Base-by-base conservation (phyloP, 1,140 invertebrate genomes). In the Gonatopus flavifemur region DNA sequence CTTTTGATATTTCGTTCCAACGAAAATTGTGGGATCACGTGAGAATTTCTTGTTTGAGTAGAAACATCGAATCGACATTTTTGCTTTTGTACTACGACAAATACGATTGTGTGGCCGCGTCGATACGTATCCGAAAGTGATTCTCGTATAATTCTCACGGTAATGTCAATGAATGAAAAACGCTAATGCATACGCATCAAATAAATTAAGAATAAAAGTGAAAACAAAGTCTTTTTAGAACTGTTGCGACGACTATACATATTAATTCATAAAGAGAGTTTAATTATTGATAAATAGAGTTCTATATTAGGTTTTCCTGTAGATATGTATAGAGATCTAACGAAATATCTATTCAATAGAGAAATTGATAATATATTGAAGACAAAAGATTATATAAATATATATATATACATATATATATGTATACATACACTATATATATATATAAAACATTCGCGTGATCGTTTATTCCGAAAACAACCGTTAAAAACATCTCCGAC, bases 191-290 rank as follows among this genome's bases (percentile, higher is more conserved):
- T 59, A 57, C 42, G n/a, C n/a, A n/a, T n/a, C n/a, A n/a, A n/a
- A n/a, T 59, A 57, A 54, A 55, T 46, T 50, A 48, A 57, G 46
- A 49, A 38, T 56, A 65, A 61, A 22, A 38, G 48, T 53, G 59
- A 66, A 56, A n/a, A n/a, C n/a, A n/a, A n/a, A n/a, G n/a, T n/a
- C 50, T 67, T 61, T 66, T 64, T 65, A 68, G 57, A 66, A 62
- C 54, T 67, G 62, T 69, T 66, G 62, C 55, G 54, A 64, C 55
- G 48, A 67, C 62, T 66, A 69, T 68, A 66, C 59, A 68, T 70
- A 74, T 73, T 72, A 62, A 74, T 71, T 72, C 58, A 70, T 77
- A 75, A n/a, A n/a, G 69, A 76, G 67, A 76, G 71, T 77, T 76
- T 74, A 76, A 76, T 64, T 69, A 75, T 70, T 59, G 55, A 66